These are phyloP conservation scores for Pectinophora gossypiella DNA, from an alignment of 1,140 invertebrate genomes.

Conservation along the genomic window DNA sequence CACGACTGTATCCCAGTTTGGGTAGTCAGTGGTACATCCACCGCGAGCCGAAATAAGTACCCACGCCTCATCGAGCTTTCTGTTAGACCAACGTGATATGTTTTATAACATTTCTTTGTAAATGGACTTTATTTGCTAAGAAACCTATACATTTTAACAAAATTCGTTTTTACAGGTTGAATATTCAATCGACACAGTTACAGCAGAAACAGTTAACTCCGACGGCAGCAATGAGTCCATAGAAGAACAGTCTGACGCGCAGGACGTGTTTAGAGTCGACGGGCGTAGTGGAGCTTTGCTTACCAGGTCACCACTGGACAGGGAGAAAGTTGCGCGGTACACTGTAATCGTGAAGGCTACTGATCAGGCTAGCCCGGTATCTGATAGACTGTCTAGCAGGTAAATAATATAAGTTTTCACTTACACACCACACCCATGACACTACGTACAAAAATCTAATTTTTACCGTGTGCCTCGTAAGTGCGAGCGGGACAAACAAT, in stretches of 20 bases:
- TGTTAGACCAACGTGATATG: no score
- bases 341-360: slow-evolving; percentile 89
- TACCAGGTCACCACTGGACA: slow-evolving; percentile 88
- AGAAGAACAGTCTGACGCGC: slow-evolving; percentile 44
- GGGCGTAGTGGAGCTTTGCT: slow-evolving; percentile 88
- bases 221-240: slow-evolving; percentile 62
- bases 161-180: slow-evolving; percentile 76
- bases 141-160: slow-evolving; percentile 7
- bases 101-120: no score
- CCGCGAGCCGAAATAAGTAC: no score
- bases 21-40: no score
- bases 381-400: slow-evolving; percentile 84
- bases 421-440: background rate
- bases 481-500: no score
- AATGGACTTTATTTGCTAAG: no score
- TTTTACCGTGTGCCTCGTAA: no score
- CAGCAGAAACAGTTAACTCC: slow-evolving; percentile 71
- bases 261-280: slow-evolving; percentile 88
- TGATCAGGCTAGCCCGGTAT: slow-evolving; percentile 86
- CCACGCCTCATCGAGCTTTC: no score
- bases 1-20: no score
- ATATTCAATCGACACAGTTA: slow-evolving; percentile 84
- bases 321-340: slow-evolving; percentile 92
- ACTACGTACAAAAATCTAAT: no score
- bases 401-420: slow-evolving; percentile 44